phyloP scores from a whole-genome alignment of 2,888 invertebrate species.

The Arge pagana region DNA sequence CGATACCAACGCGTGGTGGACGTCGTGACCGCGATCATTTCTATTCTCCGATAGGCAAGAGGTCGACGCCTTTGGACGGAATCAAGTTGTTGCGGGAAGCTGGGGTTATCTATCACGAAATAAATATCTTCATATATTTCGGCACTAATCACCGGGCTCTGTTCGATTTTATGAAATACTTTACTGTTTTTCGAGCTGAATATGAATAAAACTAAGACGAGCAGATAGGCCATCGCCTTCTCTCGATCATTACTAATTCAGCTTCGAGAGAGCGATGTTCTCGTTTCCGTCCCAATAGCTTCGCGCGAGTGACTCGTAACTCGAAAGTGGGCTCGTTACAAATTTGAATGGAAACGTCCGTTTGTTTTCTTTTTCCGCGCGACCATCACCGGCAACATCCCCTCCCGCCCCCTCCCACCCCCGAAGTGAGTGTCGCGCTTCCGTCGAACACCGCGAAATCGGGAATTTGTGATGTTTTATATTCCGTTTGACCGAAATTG shows the following conservation, averaged over 20 bases:
- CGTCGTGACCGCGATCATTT: slow-evolving; percentile 12
- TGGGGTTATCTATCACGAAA: slow-evolving; percentile 52
- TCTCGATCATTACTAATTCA: slow-evolving; percentile 32
- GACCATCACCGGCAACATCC: not conserved
- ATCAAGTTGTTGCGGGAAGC: slow-evolving; percentile 42
- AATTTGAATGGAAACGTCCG: not conserved
- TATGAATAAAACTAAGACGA: slow-evolving; percentile 41
- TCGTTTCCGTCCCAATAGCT: no score
- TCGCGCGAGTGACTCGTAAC: not conserved
- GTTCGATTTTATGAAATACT: slow-evolving; percentile 49
- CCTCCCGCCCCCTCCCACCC: not conserved
- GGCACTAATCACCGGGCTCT: slow-evolving; percentile 33
- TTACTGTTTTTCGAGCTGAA: slow-evolving; percentile 46
- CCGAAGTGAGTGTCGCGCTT: not conserved
- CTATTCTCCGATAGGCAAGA: slow-evolving; percentile 32
- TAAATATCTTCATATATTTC: slow-evolving; percentile 53
- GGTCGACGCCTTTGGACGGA: slow-evolving; percentile 36
- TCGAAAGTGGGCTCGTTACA: not conserved
- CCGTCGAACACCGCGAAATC: no score
- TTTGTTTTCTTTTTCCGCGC: not conserved
- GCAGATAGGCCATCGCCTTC: slow-evolving; percentile 31
- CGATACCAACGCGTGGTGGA: not conserved
- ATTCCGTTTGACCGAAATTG: slow-evolving; percentile 14
- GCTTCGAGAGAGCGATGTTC: slow-evolving; percentile 26
- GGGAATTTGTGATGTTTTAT: slow-evolving; percentile 6